Percentiles rank a stretch among this genome's conserved stretches.
These are phyloP conservation scores for Enteromius fasciolatus DNA, from an alignment of 2,797 vertebrate species.

Conservation along the genomic window DNA sequence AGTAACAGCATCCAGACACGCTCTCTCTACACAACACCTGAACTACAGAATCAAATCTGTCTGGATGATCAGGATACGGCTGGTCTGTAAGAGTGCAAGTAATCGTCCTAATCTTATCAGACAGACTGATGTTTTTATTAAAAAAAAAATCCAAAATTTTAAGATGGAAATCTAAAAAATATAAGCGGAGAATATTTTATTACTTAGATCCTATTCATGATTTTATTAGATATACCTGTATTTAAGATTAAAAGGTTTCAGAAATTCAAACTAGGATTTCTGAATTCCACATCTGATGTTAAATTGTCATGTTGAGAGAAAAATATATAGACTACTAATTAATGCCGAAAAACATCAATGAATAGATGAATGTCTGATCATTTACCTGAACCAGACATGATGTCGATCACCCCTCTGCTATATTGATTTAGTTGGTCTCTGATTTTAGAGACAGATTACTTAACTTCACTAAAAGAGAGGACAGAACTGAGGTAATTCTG, in stretches of 20 bases:
- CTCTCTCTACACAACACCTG: conserved; percentile 3
- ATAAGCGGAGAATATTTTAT: neutral
- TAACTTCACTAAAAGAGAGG: neutral
- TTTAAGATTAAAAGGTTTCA: neutral
- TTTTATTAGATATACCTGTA: neutral
- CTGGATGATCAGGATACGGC: neutral
- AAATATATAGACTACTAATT: neutral
- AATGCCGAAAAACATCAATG: neutral
- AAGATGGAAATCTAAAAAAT: neutral
- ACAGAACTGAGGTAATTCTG: neutral
- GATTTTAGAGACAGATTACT: neutral
- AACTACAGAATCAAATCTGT: neutral
- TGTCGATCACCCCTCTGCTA: neutral
- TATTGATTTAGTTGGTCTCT: neutral
- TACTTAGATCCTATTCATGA: too few relatives aligned
- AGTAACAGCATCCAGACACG: neutral
- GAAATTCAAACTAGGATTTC: neutral
- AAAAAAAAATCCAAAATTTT: too few relatives aligned
- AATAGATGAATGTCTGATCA: neutral
- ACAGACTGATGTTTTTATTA: neutral
- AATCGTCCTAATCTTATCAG: neutral
- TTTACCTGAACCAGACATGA: neutral
- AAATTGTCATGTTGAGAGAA: neutral
- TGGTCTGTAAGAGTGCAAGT: neutral
- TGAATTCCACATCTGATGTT: neutral